A percentile compares a stretch with the other conserved stretches of the same genome.
These are phyloP conservation scores for Oostethus manadensis DNA, from an alignment of 2,113 vertebrate species.

Conservation along the genomic window DNA sequence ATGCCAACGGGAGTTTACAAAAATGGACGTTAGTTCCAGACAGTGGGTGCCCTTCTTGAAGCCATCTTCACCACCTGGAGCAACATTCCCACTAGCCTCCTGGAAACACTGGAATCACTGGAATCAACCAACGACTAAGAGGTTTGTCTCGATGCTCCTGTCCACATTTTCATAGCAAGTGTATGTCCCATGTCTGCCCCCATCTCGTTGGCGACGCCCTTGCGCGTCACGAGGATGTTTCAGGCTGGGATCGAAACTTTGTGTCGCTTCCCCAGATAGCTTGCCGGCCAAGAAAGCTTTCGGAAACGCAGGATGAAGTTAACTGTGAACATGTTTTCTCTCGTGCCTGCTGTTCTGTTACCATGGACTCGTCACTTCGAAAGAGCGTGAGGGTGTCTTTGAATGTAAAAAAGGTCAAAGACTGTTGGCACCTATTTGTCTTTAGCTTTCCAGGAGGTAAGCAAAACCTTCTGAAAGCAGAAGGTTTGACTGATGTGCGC, in stretches of 20 bases:
- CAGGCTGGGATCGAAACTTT: constrained; percentile 52
- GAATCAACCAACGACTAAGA: too few relatives aligned
- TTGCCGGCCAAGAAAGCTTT: constrained; percentile 34
- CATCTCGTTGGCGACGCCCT: too few relatives aligned
- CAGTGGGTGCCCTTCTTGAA: too few relatives aligned
- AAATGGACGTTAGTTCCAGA: too few relatives aligned
- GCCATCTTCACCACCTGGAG: too few relatives aligned
- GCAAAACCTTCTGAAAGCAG: background rate
- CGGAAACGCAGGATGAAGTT: constrained; percentile 40
- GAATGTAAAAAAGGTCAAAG: constrained; percentile 21
- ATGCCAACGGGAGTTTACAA: too few relatives aligned
- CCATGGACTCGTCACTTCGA: constrained; percentile 24
- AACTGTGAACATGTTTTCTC: constrained; percentile 32
- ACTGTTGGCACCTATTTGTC: background rate
- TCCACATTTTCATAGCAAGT: background rate
- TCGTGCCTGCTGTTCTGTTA: constrained; percentile 40
- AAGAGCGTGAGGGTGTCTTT: background rate
- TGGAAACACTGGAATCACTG: too few relatives aligned
- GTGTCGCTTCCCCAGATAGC: constrained; percentile 44
- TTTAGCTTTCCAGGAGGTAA: background rate
- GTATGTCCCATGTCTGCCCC: background rate
- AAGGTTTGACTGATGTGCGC: background rate
- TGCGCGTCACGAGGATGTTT: constrained; percentile 55
- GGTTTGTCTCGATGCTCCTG: too few relatives aligned
- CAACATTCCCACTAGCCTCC: too few relatives aligned